A percentile compares a stretch with the other conserved stretches of the same genome.
phyloP scores from a whole-genome alignment of 2,797 vertebrate genomes.

The Pangasius macronema region DNA sequence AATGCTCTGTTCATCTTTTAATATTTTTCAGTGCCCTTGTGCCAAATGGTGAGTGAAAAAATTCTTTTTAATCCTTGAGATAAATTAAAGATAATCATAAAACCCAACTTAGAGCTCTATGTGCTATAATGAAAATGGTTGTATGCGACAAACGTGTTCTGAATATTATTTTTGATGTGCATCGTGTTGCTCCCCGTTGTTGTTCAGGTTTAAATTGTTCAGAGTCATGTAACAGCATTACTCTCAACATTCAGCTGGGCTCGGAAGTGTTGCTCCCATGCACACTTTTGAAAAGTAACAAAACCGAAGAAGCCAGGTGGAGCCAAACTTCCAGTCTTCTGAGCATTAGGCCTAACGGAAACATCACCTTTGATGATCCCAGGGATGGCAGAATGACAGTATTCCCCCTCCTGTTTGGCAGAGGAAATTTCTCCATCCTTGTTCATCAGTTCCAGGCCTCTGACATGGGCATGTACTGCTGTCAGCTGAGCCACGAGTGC shows the following conservation, averaged over 20 bases:
- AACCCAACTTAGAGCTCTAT: background rate
- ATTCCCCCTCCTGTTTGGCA: constrained; percentile 48
- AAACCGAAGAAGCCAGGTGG: constrained; percentile 40
- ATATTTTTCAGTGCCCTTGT: constrained; percentile 29
- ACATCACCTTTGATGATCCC: constrained; percentile 43
- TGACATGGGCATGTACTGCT: constrained; percentile 54
- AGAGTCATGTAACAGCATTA: constrained; percentile 10
- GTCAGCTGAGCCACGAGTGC: constrained; percentile 39
- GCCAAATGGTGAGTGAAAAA: constrained; percentile 47
- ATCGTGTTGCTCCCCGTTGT: background rate
- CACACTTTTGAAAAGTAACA: background rate
- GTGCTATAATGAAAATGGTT: background rate
- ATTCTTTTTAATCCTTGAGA: background rate
- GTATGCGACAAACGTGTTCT: background rate
- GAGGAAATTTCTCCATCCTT: constrained; percentile 59
- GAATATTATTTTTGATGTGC: background rate
- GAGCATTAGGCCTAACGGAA: constrained; percentile 26
- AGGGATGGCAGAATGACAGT: constrained; percentile 48
- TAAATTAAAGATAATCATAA: background rate
- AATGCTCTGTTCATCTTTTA: constrained; percentile 36
- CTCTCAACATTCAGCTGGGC: constrained; percentile 14
- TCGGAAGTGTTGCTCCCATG: constrained; percentile 54
- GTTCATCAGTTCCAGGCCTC: constrained; percentile 45
- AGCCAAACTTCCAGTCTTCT: constrained; percentile 41
- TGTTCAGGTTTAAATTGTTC: constrained; percentile 24